These are phyloP conservation scores for Andrena haemorrhoa DNA, from an alignment of 2,888 invertebrate species.

Conservation along the genomic window DNA sequence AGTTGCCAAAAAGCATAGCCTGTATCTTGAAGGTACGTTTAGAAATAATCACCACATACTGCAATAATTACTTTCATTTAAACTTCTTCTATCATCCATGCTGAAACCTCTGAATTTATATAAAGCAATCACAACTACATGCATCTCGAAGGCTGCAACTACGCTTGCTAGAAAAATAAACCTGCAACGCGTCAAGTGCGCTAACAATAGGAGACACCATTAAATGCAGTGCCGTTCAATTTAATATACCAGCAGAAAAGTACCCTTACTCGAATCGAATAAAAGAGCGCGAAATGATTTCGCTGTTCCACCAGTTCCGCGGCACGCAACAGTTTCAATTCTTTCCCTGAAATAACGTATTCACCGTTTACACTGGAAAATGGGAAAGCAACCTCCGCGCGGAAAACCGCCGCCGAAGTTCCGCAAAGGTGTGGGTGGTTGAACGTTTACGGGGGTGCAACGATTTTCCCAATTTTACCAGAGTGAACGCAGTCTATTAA, in stretches of 20 bases:
- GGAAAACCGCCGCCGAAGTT: constrained; percentile 14
- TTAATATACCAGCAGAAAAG: neutral
- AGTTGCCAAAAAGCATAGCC: too few relatives aligned
- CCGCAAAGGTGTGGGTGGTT: neutral
- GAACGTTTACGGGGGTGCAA: constrained; percentile 20
- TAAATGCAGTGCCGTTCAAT: too few relatives aligned
- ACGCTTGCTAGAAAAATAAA: too few relatives aligned
- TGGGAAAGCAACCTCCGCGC: neutral
- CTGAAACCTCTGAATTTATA: too few relatives aligned
- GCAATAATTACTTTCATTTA: too few relatives aligned
- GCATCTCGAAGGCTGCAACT: too few relatives aligned
- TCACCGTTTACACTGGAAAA: constrained; percentile 17
- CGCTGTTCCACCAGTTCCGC: neutral
- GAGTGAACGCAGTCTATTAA: constrained; percentile 26
- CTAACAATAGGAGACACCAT: too few relatives aligned
- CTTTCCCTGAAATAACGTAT: neutral
- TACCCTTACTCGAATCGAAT: constrained; percentile 2
- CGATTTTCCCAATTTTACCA: constrained; percentile 40
- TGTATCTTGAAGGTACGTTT: too few relatives aligned
- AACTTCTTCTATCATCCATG: too few relatives aligned
- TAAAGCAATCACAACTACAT: too few relatives aligned
- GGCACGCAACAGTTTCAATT: neutral
- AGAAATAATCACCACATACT: too few relatives aligned
- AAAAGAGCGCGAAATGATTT: constrained; percentile 9
- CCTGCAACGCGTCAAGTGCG: too few relatives aligned